phyloP scores from a whole-genome alignment of 2,113 vertebrate genomes.

The Pyrgilauda ruficollis region DNA sequence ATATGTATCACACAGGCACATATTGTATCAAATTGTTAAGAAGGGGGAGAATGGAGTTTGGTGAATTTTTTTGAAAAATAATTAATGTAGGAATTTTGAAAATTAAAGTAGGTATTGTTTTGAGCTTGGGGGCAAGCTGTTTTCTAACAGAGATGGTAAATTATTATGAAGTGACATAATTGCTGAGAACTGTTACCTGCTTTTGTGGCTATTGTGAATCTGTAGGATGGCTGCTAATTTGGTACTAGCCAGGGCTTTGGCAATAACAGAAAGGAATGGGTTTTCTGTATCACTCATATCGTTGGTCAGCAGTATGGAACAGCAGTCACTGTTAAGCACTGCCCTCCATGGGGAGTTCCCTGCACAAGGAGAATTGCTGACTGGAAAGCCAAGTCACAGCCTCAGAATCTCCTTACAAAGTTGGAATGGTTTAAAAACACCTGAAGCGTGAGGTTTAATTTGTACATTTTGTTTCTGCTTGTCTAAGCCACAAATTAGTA shows the following conservation, averaged over 20 bases:
- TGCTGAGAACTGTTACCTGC: neutral
- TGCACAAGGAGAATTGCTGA: neutral
- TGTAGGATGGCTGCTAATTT: neutral
- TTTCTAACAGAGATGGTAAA: neutral
- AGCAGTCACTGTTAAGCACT: neutral
- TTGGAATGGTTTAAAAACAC: neutral
- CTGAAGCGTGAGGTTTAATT: neutral
- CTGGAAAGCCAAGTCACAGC: neutral
- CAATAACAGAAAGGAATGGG: neutral
- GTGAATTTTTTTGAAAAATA: neutral
- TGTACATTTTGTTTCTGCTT: neutral
- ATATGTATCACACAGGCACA: rapidly evolving
- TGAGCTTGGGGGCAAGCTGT: neutral
- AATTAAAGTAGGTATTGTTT: neutral
- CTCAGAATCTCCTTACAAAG: neutral
- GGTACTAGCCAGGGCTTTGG: neutral
- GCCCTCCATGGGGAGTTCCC: rapidly evolving
- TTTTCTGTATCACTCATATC: neutral
- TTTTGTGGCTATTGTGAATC: neutral
- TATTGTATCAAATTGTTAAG: neutral
- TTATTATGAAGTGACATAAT: neutral
- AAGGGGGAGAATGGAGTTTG: neutral
- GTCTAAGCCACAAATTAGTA: neutral
- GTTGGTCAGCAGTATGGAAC: neutral
- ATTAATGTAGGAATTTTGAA: neutral